Percentiles rank a stretch among this genome's conserved stretches.
Conservation (phyloP, 2,888 invertebrate genomes). For the Pyrrhosoma nymphula region DNA sequence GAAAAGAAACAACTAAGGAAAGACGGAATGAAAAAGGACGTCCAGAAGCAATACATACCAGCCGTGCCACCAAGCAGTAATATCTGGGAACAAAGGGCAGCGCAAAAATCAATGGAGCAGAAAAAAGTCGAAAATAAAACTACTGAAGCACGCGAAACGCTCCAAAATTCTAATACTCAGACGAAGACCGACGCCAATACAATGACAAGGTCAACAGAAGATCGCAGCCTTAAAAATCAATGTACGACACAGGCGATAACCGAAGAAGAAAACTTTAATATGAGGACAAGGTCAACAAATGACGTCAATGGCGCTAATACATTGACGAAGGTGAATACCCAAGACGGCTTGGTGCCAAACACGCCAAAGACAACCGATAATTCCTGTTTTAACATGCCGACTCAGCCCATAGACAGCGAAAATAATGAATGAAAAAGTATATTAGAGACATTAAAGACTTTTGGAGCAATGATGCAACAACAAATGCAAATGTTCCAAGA, state of each 20-base stretch:
- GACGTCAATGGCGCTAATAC: no score
- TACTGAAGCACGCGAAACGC: no score
- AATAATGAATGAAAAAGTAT: not conserved
- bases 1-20: not conserved
- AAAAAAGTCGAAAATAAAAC: not conserved
- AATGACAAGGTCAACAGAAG: not conserved
- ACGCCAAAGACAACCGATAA: no score
- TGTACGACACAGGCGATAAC: not conserved
- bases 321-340: no score
- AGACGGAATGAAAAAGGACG: not conserved
- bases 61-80: not conserved
- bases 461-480: not conserved
- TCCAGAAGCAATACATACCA: not conserved
- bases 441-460: no score
- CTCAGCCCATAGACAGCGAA: not conserved
- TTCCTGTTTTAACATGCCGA: not conserved
- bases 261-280: not conserved
- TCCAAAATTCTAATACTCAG: no score
- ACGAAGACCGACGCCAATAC: not conserved
- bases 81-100: not conserved
- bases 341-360: no score
- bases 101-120: not conserved
- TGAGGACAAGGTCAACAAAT: no score
- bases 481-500: not conserved
- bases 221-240: not conserved